Evolutionary conservation across 1,140 invertebrate species (phyloP), one percentile per base, ranked within the genome.

Genomic region (Cyclina sinensis): DNA sequence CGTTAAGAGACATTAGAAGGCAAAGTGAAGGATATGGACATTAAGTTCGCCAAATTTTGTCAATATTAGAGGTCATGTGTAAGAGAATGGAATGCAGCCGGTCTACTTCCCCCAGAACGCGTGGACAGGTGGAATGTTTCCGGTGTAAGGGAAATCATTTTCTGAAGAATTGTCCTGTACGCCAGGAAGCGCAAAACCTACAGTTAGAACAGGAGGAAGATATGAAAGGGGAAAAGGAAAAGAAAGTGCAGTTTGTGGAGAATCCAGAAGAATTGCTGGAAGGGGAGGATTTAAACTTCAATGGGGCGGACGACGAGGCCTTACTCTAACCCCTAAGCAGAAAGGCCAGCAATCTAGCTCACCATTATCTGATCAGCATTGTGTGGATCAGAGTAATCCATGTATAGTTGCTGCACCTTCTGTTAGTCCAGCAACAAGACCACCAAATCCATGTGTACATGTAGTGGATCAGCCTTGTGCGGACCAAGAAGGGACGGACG

Each of bases 251-350:
- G 24, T 14, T 80, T 18, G n/a, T 51, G 3, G 46, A 57, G 46
- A 4, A 7, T 21, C 18, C 9, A 9, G 43, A 48, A 43, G 39
- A 27, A 5, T n/a, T 12, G 4, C 9, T n/a, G 14, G 35, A 74
- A 62, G 14, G 7, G 4, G 51, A 81, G 5, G 3, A 7, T 51
- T 81, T 81, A 81, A 81, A 81, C 51, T 39, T 37, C 30, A 16
- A 81, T n/a, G n/a, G n/a, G n/a, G n/a, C n/a, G n/a, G n/a, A n/a
- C n/a, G n/a, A n/a, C n/a, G n/a, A n/a, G n/a, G n/a, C n/a, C n/a
- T n/a, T n/a, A n/a, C n/a, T n/a, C n/a, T n/a, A n/a, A n/a, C n/a
- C n/a, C n/a, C n/a, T n/a, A n/a, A n/a, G n/a, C n/a, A n/a, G n/a
- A n/a, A n/a, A n/a, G n/a, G n/a, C n/a, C n/a, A n/a, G n/a, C n/a